A percentile compares a stretch with the other conserved stretches of the same genome.
phyloP scores from a whole-genome alignment of 1,140 invertebrate species.

The Ceratosolen fusciceps region DNA sequence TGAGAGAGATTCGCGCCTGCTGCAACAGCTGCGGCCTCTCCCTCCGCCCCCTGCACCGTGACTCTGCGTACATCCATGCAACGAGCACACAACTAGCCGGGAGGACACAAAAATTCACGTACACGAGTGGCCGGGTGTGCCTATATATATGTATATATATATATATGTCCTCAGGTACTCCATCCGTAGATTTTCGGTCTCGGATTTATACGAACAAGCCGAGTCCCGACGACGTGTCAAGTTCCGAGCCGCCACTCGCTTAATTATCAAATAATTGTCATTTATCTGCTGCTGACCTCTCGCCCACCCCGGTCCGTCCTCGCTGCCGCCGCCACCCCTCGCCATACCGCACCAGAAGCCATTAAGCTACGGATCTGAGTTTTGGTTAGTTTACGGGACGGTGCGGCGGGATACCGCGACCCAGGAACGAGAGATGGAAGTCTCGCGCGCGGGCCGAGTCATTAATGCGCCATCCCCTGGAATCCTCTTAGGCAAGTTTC shows the following conservation, averaged over 20 bases:
- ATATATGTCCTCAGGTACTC: neutral
- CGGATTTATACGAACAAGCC: conserved; percentile 53
- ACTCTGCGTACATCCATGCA: neutral
- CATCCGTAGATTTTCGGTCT: neutral
- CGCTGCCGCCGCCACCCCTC: neutral
- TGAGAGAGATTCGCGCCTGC: neutral
- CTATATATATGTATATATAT: too few relatives aligned
- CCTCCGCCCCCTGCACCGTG: too few relatives aligned
- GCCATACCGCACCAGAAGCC: too few relatives aligned
- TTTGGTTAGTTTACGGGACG: too few relatives aligned
- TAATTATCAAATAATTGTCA: conserved; percentile 65
- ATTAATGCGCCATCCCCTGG: too few relatives aligned
- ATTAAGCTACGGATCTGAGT: too few relatives aligned
- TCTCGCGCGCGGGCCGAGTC: too few relatives aligned
- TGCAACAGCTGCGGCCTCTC: conserved; percentile 1
- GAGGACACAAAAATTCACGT: neutral
- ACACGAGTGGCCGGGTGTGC: neutral
- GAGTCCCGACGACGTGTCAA: conserved; percentile 33
- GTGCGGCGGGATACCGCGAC: too few relatives aligned
- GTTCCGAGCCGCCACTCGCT: conserved; percentile 51
- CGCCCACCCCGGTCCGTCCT: neutral
- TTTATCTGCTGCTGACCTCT: conserved; percentile 55
- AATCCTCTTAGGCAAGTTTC: too few relatives aligned
- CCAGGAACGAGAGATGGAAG: too few relatives aligned
- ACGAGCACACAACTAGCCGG: too few relatives aligned